Conservation (phyloP, 2,113 vertebrate genomes). For the Calidris pygmaea region DNA sequence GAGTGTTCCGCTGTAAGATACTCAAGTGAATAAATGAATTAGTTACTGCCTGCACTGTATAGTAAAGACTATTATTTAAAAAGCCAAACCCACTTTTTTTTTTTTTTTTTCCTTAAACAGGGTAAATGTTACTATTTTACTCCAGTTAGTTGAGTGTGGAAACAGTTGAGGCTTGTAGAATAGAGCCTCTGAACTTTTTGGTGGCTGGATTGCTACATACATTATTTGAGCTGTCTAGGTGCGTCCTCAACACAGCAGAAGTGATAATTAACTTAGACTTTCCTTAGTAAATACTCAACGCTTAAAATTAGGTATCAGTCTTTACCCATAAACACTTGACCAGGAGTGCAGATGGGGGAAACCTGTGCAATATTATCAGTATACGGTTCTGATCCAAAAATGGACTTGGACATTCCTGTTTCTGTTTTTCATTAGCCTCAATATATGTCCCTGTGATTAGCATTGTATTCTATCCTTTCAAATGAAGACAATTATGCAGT, state of each 20-base stretch:
- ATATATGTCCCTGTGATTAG: accelerated
- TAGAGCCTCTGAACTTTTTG: neutral
- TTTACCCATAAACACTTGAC: neutral
- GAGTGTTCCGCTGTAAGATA: neutral
- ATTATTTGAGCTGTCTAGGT: neutral
- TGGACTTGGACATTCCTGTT: neutral
- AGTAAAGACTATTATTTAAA: neutral
- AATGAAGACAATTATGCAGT: accelerated
- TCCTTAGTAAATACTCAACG: neutral
- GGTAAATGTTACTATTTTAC: accelerated
- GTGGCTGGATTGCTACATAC: neutral
- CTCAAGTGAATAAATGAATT: neutral
- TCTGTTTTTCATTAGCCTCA: neutral
- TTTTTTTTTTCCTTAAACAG: no score
- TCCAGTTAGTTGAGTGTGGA: neutral
- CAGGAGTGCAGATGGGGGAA: neutral
- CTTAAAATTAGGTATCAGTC: neutral
- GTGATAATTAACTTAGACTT: neutral
- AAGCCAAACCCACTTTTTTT: neutral
- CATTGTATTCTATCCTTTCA: neutral
- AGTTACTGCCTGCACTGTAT: accelerated
- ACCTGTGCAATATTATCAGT: no score
- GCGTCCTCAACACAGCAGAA: no score
- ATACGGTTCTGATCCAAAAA: neutral
- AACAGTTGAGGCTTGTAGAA: neutral